These are phyloP conservation scores for Pseudorhiza aurosa DNA, from an alignment of 30 jellyfish, hydroid and myxozoan genomes.

Conservation along the genomic window DNA sequence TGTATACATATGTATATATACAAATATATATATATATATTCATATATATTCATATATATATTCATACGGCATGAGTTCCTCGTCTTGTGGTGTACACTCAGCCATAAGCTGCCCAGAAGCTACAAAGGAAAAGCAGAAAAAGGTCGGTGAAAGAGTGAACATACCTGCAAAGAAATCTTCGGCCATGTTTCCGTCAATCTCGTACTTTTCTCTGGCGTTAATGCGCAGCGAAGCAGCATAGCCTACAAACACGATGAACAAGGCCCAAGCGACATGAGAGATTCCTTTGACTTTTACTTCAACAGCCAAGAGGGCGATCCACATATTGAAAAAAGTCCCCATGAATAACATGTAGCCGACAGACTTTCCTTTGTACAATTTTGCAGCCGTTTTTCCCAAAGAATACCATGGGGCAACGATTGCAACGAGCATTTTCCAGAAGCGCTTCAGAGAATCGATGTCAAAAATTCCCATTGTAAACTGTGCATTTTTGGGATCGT, in stretches of 20 bases:
- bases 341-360: slow-evolving; percentile 41
- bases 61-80: too few species aligned
- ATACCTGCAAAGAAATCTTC: slow-evolving; percentile 88
- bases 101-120: too few species aligned
- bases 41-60: too few species aligned
- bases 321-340: slow-evolving; percentile 64
- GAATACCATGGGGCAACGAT: slow-evolving; percentile 83
- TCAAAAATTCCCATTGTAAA: slow-evolving; percentile 74
- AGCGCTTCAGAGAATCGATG: slow-evolving; percentile 36
- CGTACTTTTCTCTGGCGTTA: slow-evolving; percentile 62
- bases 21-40: too few species aligned
- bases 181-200: slow-evolving; percentile 90
- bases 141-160: too few species aligned
- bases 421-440: slow-evolving; percentile 52
- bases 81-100: too few species aligned
- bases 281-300: slow-evolving; percentile 71
- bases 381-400: slow-evolving; percentile 75
- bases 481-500: slow-evolving; percentile 69
- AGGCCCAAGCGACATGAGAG: slow-evolving; percentile 92
- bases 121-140: too few species aligned
- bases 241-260: slow-evolving; percentile 67
- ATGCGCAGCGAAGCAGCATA: slow-evolving; percentile 79
- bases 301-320: slow-evolving; percentile 79
- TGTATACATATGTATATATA: too few species aligned
- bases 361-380: slow-evolving; percentile 44